These are phyloP conservation scores for Bubo scandiacus DNA, from an alignment of 2,113 vertebrate genomes.

Conservation along the genomic window DNA sequence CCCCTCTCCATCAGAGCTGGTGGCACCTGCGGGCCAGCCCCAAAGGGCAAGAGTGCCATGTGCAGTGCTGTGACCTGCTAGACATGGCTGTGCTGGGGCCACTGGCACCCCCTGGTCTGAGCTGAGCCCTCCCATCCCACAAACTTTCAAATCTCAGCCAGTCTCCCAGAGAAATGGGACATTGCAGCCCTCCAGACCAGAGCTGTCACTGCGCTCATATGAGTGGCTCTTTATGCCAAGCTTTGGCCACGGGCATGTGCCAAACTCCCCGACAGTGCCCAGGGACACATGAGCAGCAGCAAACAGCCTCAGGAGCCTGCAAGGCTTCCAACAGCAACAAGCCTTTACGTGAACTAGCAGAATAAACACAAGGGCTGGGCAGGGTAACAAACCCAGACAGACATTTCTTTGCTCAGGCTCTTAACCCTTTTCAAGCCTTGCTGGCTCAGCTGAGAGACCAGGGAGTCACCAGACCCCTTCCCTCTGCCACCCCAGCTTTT, in stretches of 20 bases:
- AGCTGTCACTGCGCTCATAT: background rate
- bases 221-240: background rate
- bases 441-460: background rate
- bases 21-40: background rate
- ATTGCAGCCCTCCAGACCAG: background rate
- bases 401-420: background rate
- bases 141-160: background rate
- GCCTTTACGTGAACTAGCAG: background rate
- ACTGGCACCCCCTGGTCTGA: accelerated
- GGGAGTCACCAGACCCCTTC: background rate
- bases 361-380: background rate
- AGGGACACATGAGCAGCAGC: too few species aligned
- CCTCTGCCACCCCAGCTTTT: background rate
- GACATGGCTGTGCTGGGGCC: background rate
- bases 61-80: background rate
- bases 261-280: accelerated
- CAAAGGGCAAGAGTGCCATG: background rate
- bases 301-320: background rate
- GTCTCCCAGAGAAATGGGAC: background rate
- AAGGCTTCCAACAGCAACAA: background rate
- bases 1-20: background rate
- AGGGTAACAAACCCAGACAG: background rate
- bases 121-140: background rate
- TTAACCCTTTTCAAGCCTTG: background rate
- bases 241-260: accelerated